Evolutionary conservation across 2,113 vertebrate species (phyloP).

Genomic region (pig (Sus scrofa)): T2T-Sscrofa CM000812.6:244349001-244349500

Average conservation of each 20-base stretch:
- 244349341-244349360: constrained; percentile 8
- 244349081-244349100: neutral
- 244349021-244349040: neutral
- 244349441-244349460: constrained; percentile 52
- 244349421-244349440: constrained; percentile 43
- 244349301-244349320: neutral
- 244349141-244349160: neutral
- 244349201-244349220: neutral
- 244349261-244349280: neutral
- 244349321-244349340: constrained; percentile 13
- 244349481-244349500: constrained; percentile 50
- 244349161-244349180: neutral
- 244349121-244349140: neutral
- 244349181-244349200: neutral
- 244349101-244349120: neutral
- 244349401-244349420: constrained; percentile 61
- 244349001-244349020: constrained; percentile 9
- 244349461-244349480: constrained; percentile 38
- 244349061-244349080: constrained; percentile 18
- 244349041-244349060: neutral
- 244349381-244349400: constrained; percentile 44
- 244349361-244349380: constrained; percentile 48
- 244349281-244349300: neutral
- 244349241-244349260: neutral
- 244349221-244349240: neutral